Conservation (phyloP, 2,888 invertebrate species). For the Gnatocerus cornutus region DNA sequence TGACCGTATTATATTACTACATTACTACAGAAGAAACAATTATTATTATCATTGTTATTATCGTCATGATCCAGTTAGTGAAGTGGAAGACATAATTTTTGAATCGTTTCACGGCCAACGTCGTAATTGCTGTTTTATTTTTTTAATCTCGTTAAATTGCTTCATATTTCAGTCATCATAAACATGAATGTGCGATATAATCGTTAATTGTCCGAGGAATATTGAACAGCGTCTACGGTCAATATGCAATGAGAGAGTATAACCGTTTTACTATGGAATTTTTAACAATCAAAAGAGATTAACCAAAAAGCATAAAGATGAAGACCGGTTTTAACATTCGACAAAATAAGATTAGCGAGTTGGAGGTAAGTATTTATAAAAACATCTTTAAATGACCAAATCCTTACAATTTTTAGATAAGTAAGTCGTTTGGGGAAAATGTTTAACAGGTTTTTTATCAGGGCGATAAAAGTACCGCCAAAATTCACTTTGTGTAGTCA, state of each 20-base stretch:
- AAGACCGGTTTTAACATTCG: too few species aligned
- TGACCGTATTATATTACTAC: constrained; percentile 14
- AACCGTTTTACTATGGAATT: neutral
- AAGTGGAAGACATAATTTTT: constrained; percentile 35
- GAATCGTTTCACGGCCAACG: constrained; percentile 32
- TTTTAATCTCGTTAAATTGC: constrained; percentile 31
- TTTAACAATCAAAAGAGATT: neutral
- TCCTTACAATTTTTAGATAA: too few species aligned
- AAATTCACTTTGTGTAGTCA: too few species aligned
- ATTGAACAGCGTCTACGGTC: constrained; percentile 5
- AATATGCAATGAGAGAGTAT: neutral
- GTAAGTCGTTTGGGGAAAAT: too few species aligned
- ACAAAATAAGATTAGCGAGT: too few species aligned
- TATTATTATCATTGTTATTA: constrained; percentile 26
- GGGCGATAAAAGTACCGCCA: too few species aligned
- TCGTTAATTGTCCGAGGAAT: constrained; percentile 32
- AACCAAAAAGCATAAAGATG: too few species aligned
- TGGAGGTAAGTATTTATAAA: too few species aligned
- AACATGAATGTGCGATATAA: constrained; percentile 37
- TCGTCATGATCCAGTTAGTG: constrained; percentile 38
- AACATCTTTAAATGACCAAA: too few species aligned
- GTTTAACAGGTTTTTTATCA: too few species aligned
- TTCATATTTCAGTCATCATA: constrained; percentile 42
- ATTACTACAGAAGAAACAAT: constrained; percentile 27
- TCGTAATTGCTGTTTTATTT: constrained; percentile 25